Conservation (phyloP, 1,140 invertebrate genomes). For the Coenobita brevimanus region DNA sequence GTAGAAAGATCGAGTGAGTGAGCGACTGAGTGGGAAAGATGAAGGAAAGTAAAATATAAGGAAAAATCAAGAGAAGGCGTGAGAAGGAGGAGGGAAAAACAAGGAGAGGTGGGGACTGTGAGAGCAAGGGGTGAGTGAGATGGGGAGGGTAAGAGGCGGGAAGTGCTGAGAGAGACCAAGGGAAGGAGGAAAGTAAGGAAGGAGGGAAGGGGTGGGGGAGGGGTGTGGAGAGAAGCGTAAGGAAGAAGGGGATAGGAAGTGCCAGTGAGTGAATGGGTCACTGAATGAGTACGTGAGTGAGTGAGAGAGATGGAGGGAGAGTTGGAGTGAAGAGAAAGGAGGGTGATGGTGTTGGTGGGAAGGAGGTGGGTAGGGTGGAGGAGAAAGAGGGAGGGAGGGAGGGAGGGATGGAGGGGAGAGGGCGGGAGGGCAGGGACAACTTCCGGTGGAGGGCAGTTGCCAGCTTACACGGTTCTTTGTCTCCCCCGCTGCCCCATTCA, state of each 20-base stretch:
- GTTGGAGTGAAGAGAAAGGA: not conserved
- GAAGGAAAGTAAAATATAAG: too few relatives aligned
- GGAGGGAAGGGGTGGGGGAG: not conserved
- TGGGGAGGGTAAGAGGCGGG: too few relatives aligned
- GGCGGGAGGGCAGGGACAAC: not conserved
- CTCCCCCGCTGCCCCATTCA: slow-evolving; percentile 39
- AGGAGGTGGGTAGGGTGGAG: not conserved
- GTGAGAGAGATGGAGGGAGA: slow-evolving; percentile 34
- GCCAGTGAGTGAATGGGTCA: not conserved
- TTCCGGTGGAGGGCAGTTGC: slow-evolving; percentile 18
- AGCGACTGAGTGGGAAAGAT: too few relatives aligned
- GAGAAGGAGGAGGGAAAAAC: too few relatives aligned
- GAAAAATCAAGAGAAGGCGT: too few relatives aligned
- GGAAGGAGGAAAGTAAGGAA: not conserved
- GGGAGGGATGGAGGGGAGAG: not conserved
- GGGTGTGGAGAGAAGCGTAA: not conserved
- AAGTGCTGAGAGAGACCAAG: not conserved
- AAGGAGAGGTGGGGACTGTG: too few relatives aligned
- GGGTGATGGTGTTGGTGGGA: not conserved
- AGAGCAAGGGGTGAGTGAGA: too few relatives aligned
- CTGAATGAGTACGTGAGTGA: too few relatives aligned
- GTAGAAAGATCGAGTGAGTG: too few relatives aligned
- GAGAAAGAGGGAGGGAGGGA: not conserved
- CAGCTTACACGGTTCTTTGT: slow-evolving; percentile 44
- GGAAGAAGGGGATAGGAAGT: not conserved